These are phyloP conservation scores for Epinotia ramella DNA, from an alignment of 2,888 invertebrate genomes.

Conservation along the genomic window DNA sequence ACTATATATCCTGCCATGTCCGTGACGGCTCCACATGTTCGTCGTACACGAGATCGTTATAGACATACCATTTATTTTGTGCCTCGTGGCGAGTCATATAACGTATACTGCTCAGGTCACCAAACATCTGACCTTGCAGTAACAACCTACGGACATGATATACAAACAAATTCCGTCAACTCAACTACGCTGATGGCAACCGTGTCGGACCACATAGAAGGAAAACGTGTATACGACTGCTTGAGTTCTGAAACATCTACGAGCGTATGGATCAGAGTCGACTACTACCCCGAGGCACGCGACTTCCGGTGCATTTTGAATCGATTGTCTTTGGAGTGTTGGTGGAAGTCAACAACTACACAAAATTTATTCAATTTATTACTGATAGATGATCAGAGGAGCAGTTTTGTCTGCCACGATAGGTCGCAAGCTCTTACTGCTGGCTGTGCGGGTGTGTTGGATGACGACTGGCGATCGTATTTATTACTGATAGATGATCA, in stretches of 20 bases:
- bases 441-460: no score
- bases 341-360: not conserved
- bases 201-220: not conserved
- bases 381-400: not conserved
- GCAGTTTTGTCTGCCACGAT: no score
- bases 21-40: not conserved
- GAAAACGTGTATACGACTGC: not conserved
- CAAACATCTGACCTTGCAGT: not conserved
- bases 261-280: no score
- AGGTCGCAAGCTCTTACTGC: no score
- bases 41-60: not conserved
- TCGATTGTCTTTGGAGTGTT: no score
- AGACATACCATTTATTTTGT: not conserved
- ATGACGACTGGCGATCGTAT: no score
- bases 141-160: not conserved
- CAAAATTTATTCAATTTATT: no score
- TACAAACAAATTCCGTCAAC: not conserved
- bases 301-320: not conserved
- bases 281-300: no score
- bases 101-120: not conserved
- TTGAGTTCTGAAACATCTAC: no score
- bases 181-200: not conserved
- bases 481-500: no score
- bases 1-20: not conserved
- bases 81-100: not conserved